Evolutionary conservation across 2,797 vertebrate species (phyloP), one percentile per base, ranked within the genome.

Genomic region (Psittacula derbiana): DNA sequence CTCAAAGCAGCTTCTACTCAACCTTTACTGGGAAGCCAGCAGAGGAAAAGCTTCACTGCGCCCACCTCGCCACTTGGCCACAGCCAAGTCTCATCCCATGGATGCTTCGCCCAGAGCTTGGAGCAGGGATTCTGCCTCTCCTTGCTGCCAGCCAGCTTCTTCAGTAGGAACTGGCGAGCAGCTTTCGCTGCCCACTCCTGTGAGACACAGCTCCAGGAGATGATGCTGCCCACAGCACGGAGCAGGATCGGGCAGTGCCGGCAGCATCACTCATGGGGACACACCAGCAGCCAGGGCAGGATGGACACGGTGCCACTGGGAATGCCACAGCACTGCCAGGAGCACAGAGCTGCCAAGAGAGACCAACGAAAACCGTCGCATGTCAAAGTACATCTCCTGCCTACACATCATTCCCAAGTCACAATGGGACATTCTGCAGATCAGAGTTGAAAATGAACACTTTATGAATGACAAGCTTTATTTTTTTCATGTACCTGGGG

Each of bases 371-470:
- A 94, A 72, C 36, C 19, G 0, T 55, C 0, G 4, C 73, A 10
- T 19, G 66, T 66, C 80, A 66, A 67, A 78, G 87, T 16, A 0
- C 13, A 58, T 41, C 86, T 92, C 83, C 87, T 70, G 40, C 90
- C 93, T 43, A 90, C 92, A 3, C 83, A 72, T 55, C 88, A 73
- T 69, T 90, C 88, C 93, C 80, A 84, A 90, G 78, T 84, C 93
- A 86, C 69, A 84, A 38, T 38, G 83, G 92, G 88, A 92, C 90
- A 62, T 55, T 65, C 65, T 60, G 52, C 81, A 87, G 91, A 92
- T 61, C 33, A 4, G 87, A 86, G 93, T 76, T 80, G 81, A 85
- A 93, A 89, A 87, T 8, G 78, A 85, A 47, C 66, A 62, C 92
- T 92, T 92, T 58, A 57, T 80, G 88, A 95, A 91, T 67, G 70